Evolutionary conservation across 2,888 invertebrate genomes (phyloP).

Genomic region (Aplocera efformata): DNA sequence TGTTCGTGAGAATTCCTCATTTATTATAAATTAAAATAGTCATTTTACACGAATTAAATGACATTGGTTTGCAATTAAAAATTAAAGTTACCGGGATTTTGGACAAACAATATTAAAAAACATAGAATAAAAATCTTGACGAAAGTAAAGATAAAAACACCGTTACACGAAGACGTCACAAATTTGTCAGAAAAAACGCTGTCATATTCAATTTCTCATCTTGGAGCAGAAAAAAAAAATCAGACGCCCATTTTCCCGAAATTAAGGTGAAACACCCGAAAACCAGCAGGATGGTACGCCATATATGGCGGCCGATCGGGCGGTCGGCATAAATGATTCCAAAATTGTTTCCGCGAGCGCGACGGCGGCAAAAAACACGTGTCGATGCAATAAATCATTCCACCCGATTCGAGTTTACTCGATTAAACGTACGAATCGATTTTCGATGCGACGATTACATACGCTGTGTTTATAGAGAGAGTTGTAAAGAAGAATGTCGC

Average conservation of each 20-base stretch:
- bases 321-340: conserved; percentile 74
- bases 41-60: neutral
- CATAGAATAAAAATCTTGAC: neutral
- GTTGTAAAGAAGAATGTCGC: conserved; percentile 71
- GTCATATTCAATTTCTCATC: conserved; percentile 63
- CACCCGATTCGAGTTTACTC: conserved; percentile 66
- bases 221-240: conserved; percentile 45
- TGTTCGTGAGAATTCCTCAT: too few species aligned
- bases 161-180: conserved; percentile 31
- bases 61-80: too few species aligned
- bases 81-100: too few species aligned
- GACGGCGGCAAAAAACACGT: conserved; percentile 72
- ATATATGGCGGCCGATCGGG: conserved; percentile 59
- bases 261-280: conserved; percentile 66
- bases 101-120: too few species aligned
- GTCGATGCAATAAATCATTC: conserved; percentile 78
- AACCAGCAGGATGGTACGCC: conserved; percentile 37
- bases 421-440: conserved; percentile 74
- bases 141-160: conserved; percentile 10
- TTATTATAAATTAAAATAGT: neutral
- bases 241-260: conserved; percentile 48
- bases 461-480: conserved; percentile 65
- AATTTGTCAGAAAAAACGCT: conserved; percentile 38
- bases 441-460: conserved; percentile 68
- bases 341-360: conserved; percentile 75